A percentile compares a stretch with the other conserved stretches of the same genome.
Conservation (phyloP, 2,113 vertebrate genomes). For the Cathartes aura region DNA sequence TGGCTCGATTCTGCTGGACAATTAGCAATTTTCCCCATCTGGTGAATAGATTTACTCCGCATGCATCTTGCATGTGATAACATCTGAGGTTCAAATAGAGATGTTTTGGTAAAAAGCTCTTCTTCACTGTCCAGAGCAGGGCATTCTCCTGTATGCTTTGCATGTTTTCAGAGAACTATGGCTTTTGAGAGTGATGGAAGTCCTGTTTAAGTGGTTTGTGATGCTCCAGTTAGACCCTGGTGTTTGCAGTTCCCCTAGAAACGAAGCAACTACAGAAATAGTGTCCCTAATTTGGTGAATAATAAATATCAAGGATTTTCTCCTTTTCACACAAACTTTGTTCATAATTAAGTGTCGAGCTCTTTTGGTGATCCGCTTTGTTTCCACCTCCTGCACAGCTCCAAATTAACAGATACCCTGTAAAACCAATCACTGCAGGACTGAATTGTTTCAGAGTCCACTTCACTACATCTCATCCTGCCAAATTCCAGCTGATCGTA, state of each 20-base stretch:
- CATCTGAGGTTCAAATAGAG: background rate
- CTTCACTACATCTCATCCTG: background rate
- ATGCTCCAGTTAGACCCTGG: background rate
- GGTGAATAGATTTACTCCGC: background rate
- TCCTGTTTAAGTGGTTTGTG: background rate
- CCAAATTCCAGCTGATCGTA: constrained; percentile 55
- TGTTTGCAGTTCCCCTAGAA: background rate
- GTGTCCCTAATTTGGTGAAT: background rate
- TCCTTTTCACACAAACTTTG: background rate
- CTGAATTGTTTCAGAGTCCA: constrained; percentile 22
- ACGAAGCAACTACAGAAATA: background rate
- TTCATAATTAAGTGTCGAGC: background rate
- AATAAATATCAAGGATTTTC: background rate
- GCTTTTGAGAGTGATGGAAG: background rate
- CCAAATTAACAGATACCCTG: background rate
- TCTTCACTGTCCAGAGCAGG: background rate
- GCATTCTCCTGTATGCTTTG: background rate
- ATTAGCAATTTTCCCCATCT: constrained; percentile 33
- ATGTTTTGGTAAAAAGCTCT: background rate
- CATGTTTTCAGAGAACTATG: background rate
- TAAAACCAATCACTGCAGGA: background rate
- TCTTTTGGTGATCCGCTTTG: background rate
- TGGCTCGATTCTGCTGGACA: constrained; percentile 44
- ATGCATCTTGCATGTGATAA: background rate
- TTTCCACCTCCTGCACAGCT: background rate